Evolutionary conservation across 2,113 vertebrate species (phyloP).

Genomic region (Onychorhynchus coronatus): DNA sequence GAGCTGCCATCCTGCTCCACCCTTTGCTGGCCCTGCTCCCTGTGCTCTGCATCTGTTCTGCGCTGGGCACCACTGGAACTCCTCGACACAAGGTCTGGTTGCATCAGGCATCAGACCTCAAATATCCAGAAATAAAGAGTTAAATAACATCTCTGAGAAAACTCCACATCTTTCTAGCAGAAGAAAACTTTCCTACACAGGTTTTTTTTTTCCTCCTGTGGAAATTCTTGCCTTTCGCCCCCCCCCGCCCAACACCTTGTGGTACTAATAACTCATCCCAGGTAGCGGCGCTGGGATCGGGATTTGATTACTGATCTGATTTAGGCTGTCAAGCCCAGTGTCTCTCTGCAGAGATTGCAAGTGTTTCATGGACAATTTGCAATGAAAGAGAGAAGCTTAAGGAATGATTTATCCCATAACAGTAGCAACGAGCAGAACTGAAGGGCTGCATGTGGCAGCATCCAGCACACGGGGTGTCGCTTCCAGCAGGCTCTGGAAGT

Average conservation of each 20-base stretch:
- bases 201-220: not conserved
- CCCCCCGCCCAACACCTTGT: not conserved
- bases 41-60: fast-evolving
- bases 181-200: not conserved
- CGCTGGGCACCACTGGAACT: not conserved
- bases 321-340: not conserved
- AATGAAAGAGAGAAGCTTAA: slow-evolving; percentile 42
- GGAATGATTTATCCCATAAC: slow-evolving; percentile 12
- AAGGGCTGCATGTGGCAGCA: slow-evolving; percentile 14
- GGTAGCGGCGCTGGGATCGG: not conserved
- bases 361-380: slow-evolving; percentile 58
- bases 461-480: not conserved
- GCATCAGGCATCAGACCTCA: not conserved
- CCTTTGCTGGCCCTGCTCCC: not conserved
- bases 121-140: not conserved
- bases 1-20: not conserved
- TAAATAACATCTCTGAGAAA: not conserved
- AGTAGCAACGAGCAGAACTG: not conserved
- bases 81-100: not conserved
- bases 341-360: slow-evolving; percentile 24
- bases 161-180: not conserved
- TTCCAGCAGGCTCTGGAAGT: not conserved
- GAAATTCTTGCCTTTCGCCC: not conserved
- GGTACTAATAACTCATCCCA: slow-evolving; percentile 12
- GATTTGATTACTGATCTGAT: slow-evolving; percentile 54